Conservation (phyloP, 2,113 vertebrate species). For the Epinephelus moara region DNA sequence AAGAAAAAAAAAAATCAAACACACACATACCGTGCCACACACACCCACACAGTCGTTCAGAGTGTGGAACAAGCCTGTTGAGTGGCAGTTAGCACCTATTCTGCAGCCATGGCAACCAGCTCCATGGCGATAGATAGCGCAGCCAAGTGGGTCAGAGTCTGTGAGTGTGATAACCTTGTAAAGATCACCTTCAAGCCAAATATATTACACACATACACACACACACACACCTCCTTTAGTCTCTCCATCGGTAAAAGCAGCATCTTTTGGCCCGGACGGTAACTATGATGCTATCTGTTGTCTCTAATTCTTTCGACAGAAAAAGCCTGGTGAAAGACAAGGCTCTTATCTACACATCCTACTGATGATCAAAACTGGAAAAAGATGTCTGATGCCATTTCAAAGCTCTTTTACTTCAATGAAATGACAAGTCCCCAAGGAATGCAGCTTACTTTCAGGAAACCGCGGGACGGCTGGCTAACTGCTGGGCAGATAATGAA, state of each 20-base stretch:
- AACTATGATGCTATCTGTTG: constrained; percentile 40
- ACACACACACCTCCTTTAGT: background rate
- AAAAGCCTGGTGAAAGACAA: constrained; percentile 37
- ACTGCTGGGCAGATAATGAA: constrained; percentile 61
- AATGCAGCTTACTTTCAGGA: constrained; percentile 57
- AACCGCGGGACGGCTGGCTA: constrained; percentile 17
- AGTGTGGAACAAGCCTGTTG: constrained; percentile 75
- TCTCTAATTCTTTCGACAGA: constrained; percentile 39
- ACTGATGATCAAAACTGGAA: constrained; percentile 67
- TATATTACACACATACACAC: constrained; percentile 53
- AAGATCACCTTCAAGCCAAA: constrained; percentile 79
- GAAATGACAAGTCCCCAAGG: constrained; percentile 65
- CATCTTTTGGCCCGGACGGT: constrained; percentile 21
- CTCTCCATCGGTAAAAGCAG: constrained; percentile 30
- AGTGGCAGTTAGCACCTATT: constrained; percentile 83
- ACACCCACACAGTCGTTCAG: constrained; percentile 62
- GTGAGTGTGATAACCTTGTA: constrained; percentile 79
- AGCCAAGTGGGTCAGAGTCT: constrained; percentile 84
- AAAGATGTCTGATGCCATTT: constrained; percentile 69
- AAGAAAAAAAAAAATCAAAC: constrained; percentile 23
- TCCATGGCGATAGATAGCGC: constrained; percentile 80
- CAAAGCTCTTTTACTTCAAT: constrained; percentile 67
- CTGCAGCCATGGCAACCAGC: constrained; percentile 84
- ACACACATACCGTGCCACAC: constrained; percentile 50
- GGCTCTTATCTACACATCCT: constrained; percentile 62